Percentiles rank a stretch among this genome's conserved stretches.
These are phyloP conservation scores for Megamerina dolium DNA, from an alignment of 2,888 invertebrate species.

Conservation along the genomic window DNA sequence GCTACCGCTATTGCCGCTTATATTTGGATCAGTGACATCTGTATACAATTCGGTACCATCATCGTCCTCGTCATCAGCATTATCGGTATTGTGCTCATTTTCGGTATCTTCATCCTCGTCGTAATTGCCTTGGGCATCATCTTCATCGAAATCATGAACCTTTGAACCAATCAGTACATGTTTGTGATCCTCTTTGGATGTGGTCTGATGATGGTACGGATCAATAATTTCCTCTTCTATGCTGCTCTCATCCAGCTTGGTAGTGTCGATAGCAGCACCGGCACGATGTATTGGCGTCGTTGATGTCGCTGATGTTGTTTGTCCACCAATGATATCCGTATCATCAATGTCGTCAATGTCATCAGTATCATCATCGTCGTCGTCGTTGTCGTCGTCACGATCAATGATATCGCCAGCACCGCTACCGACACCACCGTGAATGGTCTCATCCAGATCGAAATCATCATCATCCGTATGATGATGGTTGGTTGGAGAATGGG, in stretches of 20 bases:
- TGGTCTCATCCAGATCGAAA: slow-evolving; percentile 25
- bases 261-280: not conserved
- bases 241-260: not conserved
- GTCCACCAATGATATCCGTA: slow-evolving; percentile 16
- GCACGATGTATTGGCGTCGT: too few relatives aligned
- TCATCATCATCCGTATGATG: slow-evolving; percentile 23
- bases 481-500: slow-evolving; percentile 9
- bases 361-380: slow-evolving; percentile 26
- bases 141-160: slow-evolving; percentile 22
- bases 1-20: slow-evolving; percentile 22
- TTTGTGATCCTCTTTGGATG: slow-evolving; percentile 13
- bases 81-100: slow-evolving; percentile 12
- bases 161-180: slow-evolving; percentile 6
- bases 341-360: slow-evolving; percentile 21
- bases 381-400: slow-evolving; percentile 16
- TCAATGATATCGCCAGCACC: slow-evolving; percentile 29
- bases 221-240: not conserved
- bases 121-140: slow-evolving; percentile 14
- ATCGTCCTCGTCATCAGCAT: slow-evolving; percentile 23
- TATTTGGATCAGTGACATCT: slow-evolving; percentile 30
- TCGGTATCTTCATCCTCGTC: slow-evolving; percentile 19
- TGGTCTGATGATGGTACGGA: slow-evolving; percentile 5
- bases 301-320: too few relatives aligned
- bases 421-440: slow-evolving; percentile 29
- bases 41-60: slow-evolving; percentile 32